These are phyloP conservation scores for Tonatia bakeri DNA, from an alignment of 2,113 vertebrate genomes.

Conservation along the genomic window DNA sequence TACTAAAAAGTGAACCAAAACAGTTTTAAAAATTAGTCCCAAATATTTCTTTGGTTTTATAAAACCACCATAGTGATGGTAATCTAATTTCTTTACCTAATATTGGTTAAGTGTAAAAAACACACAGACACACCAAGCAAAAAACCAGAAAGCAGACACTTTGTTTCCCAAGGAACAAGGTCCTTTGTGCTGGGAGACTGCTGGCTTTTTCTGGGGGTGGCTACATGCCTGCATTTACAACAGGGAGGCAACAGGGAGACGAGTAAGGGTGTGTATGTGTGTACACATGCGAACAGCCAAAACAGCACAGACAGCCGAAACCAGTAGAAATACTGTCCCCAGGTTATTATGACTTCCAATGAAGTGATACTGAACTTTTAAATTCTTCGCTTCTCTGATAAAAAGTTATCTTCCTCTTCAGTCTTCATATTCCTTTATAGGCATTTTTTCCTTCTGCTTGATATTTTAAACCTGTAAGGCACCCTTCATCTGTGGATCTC, in stretches of 20 bases:
- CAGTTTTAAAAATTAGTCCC: background rate
- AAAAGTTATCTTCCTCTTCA: background rate
- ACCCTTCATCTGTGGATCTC: background rate
- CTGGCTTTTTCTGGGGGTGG: background rate
- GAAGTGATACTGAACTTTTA: background rate
- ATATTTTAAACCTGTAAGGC: background rate
- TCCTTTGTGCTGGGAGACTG: background rate
- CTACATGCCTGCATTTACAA: background rate
- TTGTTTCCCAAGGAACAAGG: background rate
- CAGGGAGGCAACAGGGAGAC: background rate
- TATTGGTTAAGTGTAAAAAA: background rate
- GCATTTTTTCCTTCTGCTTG: background rate
- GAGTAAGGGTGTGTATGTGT: background rate
- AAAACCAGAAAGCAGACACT: background rate
- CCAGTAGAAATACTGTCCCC: background rate
- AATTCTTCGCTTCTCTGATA: background rate
- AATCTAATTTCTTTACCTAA: background rate
- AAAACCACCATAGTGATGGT: background rate
- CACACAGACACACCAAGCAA: background rate
- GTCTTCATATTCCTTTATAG: background rate
- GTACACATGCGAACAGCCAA: background rate
- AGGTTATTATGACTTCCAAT: background rate
- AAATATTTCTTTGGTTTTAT: background rate
- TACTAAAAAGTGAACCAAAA: background rate
- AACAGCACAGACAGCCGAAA: background rate